Conservation (phyloP, 2,113 vertebrate genomes). For the Alces alces region DNA sequence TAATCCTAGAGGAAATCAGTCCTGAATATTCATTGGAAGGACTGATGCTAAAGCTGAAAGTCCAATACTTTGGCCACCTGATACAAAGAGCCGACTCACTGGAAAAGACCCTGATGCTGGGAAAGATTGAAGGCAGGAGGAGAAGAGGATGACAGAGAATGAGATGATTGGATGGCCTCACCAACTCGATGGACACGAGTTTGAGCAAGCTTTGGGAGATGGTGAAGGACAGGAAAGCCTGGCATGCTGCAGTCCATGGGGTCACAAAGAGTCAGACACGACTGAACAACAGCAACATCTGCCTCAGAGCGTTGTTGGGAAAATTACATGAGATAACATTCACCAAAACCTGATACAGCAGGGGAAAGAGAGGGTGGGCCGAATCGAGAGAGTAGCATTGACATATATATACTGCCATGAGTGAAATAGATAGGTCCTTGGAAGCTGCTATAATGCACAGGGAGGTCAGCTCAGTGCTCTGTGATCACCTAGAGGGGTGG, state of each 20-base stretch:
- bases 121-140: background rate
- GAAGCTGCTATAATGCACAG: background rate
- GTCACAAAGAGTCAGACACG: background rate
- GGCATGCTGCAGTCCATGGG: background rate
- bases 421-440: background rate
- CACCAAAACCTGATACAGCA: background rate
- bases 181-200: background rate
- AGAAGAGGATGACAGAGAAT: background rate
- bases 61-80: background rate
- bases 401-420: background rate
- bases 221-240: background rate
- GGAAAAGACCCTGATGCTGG: background rate
- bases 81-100: background rate
- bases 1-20: background rate
- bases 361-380: background rate
- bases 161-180: background rate
- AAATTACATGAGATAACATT: background rate
- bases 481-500: background rate
- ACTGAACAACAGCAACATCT: background rate
- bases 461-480: background rate
- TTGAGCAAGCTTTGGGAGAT: background rate
- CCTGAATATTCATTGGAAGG: background rate
- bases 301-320: background rate
- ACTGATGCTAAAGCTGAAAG: background rate
- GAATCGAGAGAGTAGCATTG: rapidly evolving